These are phyloP conservation scores for Cataglyphis albicans DNA, from an alignment of 2,888 invertebrate genomes.

Conservation along the genomic window DNA sequence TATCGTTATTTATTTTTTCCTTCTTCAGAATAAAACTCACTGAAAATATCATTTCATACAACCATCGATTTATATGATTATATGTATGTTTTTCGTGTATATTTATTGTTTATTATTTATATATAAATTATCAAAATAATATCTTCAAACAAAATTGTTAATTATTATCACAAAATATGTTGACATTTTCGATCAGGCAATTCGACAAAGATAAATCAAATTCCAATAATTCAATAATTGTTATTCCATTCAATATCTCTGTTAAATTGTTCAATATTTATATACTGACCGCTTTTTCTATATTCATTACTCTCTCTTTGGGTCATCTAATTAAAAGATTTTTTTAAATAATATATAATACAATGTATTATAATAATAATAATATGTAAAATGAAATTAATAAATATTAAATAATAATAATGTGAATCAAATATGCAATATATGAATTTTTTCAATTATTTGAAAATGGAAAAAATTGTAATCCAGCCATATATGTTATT, in stretches of 20 bases:
- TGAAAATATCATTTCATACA: background rate
- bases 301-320: background rate
- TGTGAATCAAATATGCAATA: background rate
- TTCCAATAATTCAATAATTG: constrained; percentile 1
- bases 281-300: background rate
- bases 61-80: background rate
- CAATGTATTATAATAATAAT: background rate
- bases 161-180: background rate
- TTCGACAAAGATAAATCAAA: constrained; percentile 1
- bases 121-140: background rate
- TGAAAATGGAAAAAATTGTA: background rate
- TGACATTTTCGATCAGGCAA: background rate
- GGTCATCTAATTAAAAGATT: background rate
- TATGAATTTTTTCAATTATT: constrained; percentile 20
- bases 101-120: background rate
- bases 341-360: background rate
- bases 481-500: background rate
- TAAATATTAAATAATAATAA: constrained; percentile 10
- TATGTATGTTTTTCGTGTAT: background rate
- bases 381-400: constrained; percentile 10
- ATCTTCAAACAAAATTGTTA: background rate
- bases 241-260: background rate
- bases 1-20: background rate
- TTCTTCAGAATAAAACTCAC: background rate
- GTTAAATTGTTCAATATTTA: constrained; percentile 19